phyloP scores from a whole-genome alignment of 2,888 invertebrate species.

The Lithophane socia region DNA sequence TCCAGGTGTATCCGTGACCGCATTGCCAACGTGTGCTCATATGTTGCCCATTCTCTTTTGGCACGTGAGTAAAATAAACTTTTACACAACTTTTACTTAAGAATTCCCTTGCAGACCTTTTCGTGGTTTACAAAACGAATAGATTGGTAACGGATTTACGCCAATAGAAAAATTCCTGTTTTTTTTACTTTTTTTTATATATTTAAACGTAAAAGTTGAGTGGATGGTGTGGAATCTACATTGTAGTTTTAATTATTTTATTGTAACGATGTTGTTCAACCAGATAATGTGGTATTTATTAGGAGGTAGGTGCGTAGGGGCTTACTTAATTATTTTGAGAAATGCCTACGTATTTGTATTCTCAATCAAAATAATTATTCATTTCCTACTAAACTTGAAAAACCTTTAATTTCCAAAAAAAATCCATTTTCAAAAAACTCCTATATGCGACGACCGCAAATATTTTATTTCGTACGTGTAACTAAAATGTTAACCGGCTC shows the following conservation, averaged over 20 bases:
- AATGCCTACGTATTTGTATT: background rate
- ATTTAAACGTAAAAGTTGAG: background rate
- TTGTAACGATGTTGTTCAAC: background rate
- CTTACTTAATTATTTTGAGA: background rate
- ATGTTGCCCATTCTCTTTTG: conserved; percentile 82
- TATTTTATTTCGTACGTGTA: conserved; percentile 33
- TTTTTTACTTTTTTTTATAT: background rate
- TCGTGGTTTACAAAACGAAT: conserved; percentile 73
- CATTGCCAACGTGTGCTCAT: conserved; percentile 84
- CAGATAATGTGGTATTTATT: background rate
- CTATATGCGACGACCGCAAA: conserved; percentile 1
- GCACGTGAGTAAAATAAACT: conserved; percentile 82
- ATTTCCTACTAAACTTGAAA: background rate
- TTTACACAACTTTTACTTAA: conserved; percentile 77
- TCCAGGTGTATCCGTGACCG: conserved; percentile 83
- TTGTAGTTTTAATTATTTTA: background rate
- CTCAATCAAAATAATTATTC: background rate
- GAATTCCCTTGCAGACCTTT: conserved; percentile 66
- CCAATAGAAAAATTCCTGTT: conserved; percentile 49
- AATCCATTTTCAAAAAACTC: background rate
- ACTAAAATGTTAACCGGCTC: conserved; percentile 30
- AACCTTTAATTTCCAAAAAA: conserved; percentile 1
- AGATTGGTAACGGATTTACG: conserved; percentile 73
- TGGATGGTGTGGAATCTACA: background rate
- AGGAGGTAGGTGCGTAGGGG: background rate